These are phyloP conservation scores for Drosophila simulans DNA, from an alignment of 1,140 invertebrate genomes.

Conservation along the genomic window DNA sequence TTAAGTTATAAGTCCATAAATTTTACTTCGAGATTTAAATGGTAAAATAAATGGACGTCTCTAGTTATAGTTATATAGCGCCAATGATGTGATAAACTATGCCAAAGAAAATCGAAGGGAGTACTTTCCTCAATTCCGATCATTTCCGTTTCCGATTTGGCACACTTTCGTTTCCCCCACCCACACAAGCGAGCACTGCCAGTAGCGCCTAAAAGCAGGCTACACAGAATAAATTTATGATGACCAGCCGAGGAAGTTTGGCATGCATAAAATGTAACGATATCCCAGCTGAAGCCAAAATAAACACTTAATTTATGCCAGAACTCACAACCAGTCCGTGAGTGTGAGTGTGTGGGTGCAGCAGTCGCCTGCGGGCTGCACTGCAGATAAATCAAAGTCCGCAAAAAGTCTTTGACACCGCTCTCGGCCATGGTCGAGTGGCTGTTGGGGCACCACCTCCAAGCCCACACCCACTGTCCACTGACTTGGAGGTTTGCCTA, in stretches of 20 bases:
- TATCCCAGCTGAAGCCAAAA: slow-evolving; percentile 31
- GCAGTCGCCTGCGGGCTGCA: slow-evolving; percentile 32
- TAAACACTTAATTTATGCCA: slow-evolving; percentile 55
- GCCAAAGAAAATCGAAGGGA: background rate
- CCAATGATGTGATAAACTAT: background rate
- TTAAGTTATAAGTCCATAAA: background rate
- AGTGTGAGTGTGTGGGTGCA: slow-evolving; percentile 25
- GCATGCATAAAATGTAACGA: slow-evolving; percentile 41
- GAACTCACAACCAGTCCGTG: background rate
- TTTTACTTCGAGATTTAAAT: background rate
- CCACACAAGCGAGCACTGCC: background rate
- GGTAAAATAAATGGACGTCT: too few species aligned
- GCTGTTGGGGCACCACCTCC: slow-evolving; percentile 22
- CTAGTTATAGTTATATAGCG: background rate
- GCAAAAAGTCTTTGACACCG: slow-evolving; percentile 54
- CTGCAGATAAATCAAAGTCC: slow-evolving; percentile 53
- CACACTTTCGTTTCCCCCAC: slow-evolving; percentile 1
- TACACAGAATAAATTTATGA: slow-evolving; percentile 18
- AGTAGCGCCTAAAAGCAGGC: slow-evolving; percentile 3
- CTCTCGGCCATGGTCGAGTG: slow-evolving; percentile 45
- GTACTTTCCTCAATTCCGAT: background rate
- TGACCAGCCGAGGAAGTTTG: slow-evolving; percentile 5
- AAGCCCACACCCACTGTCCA: slow-evolving; percentile 7
- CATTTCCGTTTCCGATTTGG: background rate
- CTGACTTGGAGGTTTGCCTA: slow-evolving; percentile 32